Evolutionary conservation across 2,888 invertebrate species (phyloP).

Genomic region (Cryptops parisi): DNA sequence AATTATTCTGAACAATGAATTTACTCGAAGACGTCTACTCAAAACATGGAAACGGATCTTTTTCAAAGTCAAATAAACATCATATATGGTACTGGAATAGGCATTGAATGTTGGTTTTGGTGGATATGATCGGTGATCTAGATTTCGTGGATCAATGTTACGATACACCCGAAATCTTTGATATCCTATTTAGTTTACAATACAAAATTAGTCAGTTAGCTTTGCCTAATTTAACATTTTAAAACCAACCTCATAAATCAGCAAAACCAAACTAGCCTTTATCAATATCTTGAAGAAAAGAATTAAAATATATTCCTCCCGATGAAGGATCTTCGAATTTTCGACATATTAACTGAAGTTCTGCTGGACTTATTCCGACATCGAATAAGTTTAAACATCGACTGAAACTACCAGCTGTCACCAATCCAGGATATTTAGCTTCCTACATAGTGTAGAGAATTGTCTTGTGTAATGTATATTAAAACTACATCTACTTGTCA

Average conservation of each 20-base stretch:
- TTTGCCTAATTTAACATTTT: not conserved
- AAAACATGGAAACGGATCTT: slow-evolving; percentile 11
- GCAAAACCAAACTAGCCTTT: not conserved
- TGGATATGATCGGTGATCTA: not conserved
- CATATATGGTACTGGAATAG: not conserved
- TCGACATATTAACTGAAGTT: slow-evolving; percentile 6
- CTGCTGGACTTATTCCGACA: slow-evolving; percentile 2
- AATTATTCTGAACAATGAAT: not conserved
- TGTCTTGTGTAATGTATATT: too few species aligned
- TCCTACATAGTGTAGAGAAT: too few species aligned
- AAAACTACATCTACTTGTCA: too few species aligned
- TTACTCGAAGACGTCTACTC: slow-evolving; percentile 7
- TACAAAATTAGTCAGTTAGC: not conserved
- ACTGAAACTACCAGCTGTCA: slow-evolving; percentile 3
- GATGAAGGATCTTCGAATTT: slow-evolving; percentile 8
- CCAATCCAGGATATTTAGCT: slow-evolving; percentile 3
- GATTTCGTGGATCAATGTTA: slow-evolving; percentile 3
- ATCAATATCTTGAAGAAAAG: slow-evolving; percentile 10
- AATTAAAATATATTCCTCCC: slow-evolving; percentile 6
- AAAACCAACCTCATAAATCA: not conserved
- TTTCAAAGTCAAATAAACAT: slow-evolving; percentile 1
- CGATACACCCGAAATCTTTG: slow-evolving; percentile 4
- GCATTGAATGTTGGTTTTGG: not conserved
- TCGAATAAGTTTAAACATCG: not conserved
- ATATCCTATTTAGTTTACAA: slow-evolving; percentile 3